Conservation (phyloP, 2,113 vertebrate genomes). For the Lutjanus erythropterus region DNA sequence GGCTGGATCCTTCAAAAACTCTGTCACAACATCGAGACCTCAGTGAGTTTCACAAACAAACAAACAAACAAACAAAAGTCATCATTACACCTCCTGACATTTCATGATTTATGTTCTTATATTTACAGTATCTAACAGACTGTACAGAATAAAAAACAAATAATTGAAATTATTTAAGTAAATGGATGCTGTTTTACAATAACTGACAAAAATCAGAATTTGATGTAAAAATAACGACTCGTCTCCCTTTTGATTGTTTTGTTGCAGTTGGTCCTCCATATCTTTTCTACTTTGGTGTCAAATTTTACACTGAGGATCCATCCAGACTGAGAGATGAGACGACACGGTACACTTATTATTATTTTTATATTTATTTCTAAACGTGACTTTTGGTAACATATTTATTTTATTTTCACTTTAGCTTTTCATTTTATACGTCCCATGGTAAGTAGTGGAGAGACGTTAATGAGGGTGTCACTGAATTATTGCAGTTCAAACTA, state of each 20-base stretch:
- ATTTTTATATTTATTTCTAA: too few relatives aligned
- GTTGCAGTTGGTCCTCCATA: slow-evolving; percentile 92
- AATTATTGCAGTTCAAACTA: too few relatives aligned
- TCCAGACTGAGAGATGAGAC: slow-evolving; percentile 93
- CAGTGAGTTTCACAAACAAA: slow-evolving; percentile 16
- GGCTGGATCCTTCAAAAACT: slow-evolving; percentile 93
- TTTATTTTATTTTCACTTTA: too few relatives aligned
- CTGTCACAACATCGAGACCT: slow-evolving; percentile 91
- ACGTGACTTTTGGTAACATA: too few relatives aligned
- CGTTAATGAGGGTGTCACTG: too few relatives aligned
- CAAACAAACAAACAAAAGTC: not conserved
- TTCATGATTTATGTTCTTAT: too few relatives aligned
- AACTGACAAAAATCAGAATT: not conserved
- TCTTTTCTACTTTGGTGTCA: slow-evolving; percentile 95
- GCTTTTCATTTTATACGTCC: too few relatives aligned
- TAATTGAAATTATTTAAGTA: too few relatives aligned
- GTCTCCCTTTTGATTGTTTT: not conserved
- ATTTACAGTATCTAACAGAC: too few relatives aligned
- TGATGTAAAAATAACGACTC: not conserved
- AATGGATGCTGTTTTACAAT: too few relatives aligned
- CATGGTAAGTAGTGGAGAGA: too few relatives aligned
- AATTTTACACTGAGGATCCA: slow-evolving; percentile 93
- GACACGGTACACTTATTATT: slow-evolving; percentile 84
- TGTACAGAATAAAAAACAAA: too few relatives aligned
- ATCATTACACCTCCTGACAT: not conserved